Conservation (phyloP, 2,113 vertebrate genomes). For the Pachypanchax playfairii region DNA sequence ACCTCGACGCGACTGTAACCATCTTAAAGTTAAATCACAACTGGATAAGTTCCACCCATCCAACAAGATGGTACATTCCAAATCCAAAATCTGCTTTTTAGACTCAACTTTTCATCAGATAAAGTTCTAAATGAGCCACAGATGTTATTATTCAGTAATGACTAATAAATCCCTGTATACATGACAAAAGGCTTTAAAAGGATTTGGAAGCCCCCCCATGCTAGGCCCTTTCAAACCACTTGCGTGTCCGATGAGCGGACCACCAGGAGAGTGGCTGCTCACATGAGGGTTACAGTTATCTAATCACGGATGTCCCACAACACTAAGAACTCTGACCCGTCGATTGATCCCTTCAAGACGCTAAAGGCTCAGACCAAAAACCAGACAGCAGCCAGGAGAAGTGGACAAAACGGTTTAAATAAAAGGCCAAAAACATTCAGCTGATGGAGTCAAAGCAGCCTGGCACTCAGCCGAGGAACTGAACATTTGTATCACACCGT, state of each 20-base stretch:
- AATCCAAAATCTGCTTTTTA: conserved; percentile 12
- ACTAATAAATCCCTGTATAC: conserved; percentile 84
- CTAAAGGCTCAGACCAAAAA: too few species aligned
- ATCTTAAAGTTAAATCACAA: neutral
- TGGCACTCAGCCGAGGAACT: too few species aligned
- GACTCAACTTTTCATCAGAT: conserved; percentile 15
- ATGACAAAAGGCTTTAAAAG: conserved; percentile 81
- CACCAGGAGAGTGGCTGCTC: conserved; percentile 85
- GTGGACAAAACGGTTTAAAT: conserved; percentile 28
- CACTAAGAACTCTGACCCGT: too few species aligned
- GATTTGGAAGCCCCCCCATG: conserved; percentile 78
- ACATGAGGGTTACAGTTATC: conserved; percentile 89
- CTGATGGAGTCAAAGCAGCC: neutral
- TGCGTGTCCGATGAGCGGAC: conserved; percentile 75
- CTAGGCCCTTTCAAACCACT: conserved; percentile 57
- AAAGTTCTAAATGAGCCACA: conserved; percentile 59
- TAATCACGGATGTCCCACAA: conserved; percentile 83
- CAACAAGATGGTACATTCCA: neutral
- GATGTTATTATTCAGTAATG: conserved; percentile 79
- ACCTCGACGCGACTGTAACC: conserved; percentile 1
- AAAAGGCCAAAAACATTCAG: neutral
- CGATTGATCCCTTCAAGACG: too few species aligned
- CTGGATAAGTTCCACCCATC: neutral
- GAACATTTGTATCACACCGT: too few species aligned
- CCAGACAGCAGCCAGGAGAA: too few species aligned